phyloP scores from a whole-genome alignment of 1,140 invertebrate genomes.

The Aphelenchoides fujianensis region DNA sequence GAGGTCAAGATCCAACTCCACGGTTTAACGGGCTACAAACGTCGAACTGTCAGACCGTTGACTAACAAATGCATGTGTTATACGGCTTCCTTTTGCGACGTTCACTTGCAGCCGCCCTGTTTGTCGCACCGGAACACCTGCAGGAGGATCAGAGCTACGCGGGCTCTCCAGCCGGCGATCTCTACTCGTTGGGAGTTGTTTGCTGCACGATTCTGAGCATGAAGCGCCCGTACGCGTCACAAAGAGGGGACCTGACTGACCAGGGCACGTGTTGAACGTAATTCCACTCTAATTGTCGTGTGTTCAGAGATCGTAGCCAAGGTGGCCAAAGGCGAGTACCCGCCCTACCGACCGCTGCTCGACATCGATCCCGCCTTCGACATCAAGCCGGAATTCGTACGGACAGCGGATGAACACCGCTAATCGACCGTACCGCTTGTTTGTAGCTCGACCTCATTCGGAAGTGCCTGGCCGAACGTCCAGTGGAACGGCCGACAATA shows the following conservation, averaged over 20 bases:
- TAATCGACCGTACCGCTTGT: no score
- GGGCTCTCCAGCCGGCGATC: constrained; percentile 11
- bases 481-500: not conserved
- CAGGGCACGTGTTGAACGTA: not conserved
- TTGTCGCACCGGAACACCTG: not conserved
- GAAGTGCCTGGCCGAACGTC: constrained; percentile 4
- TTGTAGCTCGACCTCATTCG: not conserved
- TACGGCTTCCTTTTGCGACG: not conserved
- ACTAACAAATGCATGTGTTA: no score
- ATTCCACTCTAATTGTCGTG: not conserved
- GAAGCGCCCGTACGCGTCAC: constrained; percentile 15
- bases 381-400: constrained; percentile 4
- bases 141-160: not conserved
- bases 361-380: constrained; percentile 5
- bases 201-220: constrained; percentile 8
- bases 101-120: constrained; percentile 5
- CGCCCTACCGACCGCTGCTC: not conserved
- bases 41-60: no score
- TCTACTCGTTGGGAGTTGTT: constrained; percentile 14
- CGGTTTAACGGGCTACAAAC: no score
- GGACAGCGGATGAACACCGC: not conserved
- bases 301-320: not conserved
- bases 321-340: not conserved
- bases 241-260: not conserved
- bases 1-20: no score